A percentile compares a stretch with the other conserved stretches of the same genome.
phyloP scores from a whole-genome alignment of 2,113 vertebrate genomes.

The Protobothrops flavoviridis region DNA sequence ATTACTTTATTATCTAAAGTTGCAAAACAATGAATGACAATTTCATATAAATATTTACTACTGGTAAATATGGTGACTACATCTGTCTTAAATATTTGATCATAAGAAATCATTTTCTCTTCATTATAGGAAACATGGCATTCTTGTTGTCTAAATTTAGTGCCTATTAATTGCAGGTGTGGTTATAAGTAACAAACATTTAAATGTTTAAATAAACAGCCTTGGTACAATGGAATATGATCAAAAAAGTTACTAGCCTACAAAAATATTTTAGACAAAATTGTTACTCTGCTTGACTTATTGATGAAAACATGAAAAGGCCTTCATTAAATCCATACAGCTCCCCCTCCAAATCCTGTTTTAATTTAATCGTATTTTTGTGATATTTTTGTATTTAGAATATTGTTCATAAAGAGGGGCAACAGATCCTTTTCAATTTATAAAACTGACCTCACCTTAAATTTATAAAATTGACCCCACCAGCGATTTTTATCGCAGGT shows the following conservation, averaged over 20 bases:
- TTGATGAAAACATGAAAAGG: not conserved
- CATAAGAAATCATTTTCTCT: not conserved
- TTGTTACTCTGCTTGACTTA: not conserved
- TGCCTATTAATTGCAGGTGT: not conserved
- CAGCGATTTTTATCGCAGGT: not conserved
- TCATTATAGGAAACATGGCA: not conserved
- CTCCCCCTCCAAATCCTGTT: not conserved
- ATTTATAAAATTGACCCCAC: too few relatives aligned
- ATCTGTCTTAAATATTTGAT: not conserved
- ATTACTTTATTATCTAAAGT: not conserved
- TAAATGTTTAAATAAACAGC: not conserved
- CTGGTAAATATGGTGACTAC: too few relatives aligned
- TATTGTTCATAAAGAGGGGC: not conserved
- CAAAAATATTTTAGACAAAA: not conserved
- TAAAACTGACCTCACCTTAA: not conserved
- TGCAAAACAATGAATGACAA: not conserved
- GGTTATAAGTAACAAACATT: not conserved
- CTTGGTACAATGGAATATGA: not conserved
- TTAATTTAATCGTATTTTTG: not conserved
- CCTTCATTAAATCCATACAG: not conserved
- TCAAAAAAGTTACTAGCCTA: not conserved
- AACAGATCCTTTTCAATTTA: not conserved
- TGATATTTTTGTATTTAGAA: not conserved
- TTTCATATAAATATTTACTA: not conserved
- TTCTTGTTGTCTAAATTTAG: not conserved